Conservation (phyloP, 2,888 invertebrate species). For the Yponomeuta evonymella region DNA sequence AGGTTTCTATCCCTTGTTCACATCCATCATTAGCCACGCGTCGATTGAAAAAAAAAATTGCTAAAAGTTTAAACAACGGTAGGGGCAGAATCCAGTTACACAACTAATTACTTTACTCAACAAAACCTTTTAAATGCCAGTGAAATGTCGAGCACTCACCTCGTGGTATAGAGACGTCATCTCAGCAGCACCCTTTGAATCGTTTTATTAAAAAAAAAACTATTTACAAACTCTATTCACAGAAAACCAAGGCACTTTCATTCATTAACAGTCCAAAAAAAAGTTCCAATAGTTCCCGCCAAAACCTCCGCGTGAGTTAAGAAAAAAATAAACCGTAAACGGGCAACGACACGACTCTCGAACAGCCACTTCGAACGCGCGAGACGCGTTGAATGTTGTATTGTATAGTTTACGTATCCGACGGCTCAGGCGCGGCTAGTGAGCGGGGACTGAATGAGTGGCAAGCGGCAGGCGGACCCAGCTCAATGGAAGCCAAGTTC, state of each 20-base stretch:
- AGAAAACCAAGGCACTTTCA: constrained; percentile 11
- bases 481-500: constrained; percentile 72
- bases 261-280: constrained; percentile 15
- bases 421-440: constrained; percentile 52
- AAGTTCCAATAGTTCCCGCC: constrained; percentile 52
- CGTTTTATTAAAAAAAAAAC: constrained; percentile 38
- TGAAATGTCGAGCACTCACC: constrained; percentile 70
- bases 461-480: constrained; percentile 21
- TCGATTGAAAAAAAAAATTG: background rate
- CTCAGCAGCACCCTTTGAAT: constrained; percentile 35
- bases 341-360: constrained; percentile 42
- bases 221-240: constrained; percentile 1
- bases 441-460: constrained; percentile 51
- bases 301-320: constrained; percentile 31
- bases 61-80: background rate
- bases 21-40: too few relatives aligned
- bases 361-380: constrained; percentile 59
- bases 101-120: constrained; percentile 54
- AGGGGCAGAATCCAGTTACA: constrained; percentile 31
- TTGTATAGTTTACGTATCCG: constrained; percentile 33
- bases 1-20: too few relatives aligned
- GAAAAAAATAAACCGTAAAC: constrained; percentile 32
- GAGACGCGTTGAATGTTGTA: constrained; percentile 64
- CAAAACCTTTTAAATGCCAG: constrained; percentile 60
- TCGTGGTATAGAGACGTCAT: constrained; percentile 69